phyloP scores from a whole-genome alignment of 1,140 invertebrate species.

The Hormaphis cornu region DNA sequence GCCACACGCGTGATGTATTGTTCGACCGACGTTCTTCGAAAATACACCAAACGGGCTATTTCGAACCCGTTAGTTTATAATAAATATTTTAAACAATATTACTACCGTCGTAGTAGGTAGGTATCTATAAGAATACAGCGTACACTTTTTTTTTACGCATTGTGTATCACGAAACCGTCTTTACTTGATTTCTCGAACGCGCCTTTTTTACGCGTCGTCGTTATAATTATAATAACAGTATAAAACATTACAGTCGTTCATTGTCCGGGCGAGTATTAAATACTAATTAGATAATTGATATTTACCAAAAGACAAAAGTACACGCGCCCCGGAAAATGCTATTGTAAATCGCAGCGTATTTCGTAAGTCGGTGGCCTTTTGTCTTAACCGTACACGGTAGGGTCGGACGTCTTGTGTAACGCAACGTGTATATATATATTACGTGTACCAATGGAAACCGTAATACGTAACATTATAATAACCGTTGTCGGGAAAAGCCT shows the following conservation, averaged over 20 bases:
- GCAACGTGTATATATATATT: no score
- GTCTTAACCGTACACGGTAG: slow-evolving; percentile 1
- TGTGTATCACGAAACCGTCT: neutral
- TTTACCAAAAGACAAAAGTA: slow-evolving; percentile 12
- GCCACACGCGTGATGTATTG: no score
- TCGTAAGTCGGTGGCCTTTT: slow-evolving; percentile 15
- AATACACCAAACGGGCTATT: no score
- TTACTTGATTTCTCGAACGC: slow-evolving; percentile 3
- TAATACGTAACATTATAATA: slow-evolving; percentile 22
- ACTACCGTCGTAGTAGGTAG: no score
- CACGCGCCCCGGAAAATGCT: neutral
- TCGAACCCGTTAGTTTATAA: no score
- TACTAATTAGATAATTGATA: slow-evolving; percentile 25
- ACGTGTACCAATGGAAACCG: slow-evolving; percentile 11
- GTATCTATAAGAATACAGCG: no score
- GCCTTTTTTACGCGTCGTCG: no score
- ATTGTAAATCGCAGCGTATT: neutral
- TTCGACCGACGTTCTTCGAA: no score
- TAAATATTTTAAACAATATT: no score
- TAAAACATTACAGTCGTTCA: neutral
- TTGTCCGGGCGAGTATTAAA: slow-evolving; percentile 5
- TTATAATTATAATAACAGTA: no score
- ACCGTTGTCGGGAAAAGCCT: slow-evolving; percentile 21
- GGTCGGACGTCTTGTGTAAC: neutral
- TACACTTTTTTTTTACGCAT: no score